A percentile compares a stretch with the other conserved stretches of the same genome.
These are phyloP conservation scores for Marmota flaviventris DNA, from an alignment of 2,113 vertebrate species.

Conservation along the genomic window DNA sequence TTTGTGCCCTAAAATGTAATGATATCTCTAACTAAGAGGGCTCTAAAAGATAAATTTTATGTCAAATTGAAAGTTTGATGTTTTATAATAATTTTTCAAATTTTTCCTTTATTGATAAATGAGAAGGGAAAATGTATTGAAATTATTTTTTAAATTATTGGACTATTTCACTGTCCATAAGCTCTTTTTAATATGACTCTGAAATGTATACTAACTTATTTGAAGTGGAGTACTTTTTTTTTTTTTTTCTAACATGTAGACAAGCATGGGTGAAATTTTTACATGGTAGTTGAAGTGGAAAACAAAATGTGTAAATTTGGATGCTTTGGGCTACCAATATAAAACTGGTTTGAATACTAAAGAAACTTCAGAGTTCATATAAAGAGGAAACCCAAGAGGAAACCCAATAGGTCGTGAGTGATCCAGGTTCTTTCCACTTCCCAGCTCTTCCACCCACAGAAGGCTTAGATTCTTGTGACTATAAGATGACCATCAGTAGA, in stretches of 20 bases:
- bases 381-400: not conserved
- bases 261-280: not conserved
- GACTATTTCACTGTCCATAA: not conserved
- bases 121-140: not conserved
- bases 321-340: not conserved
- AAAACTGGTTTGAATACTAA: not conserved
- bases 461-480: not conserved
- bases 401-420: not conserved
- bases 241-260: not conserved
- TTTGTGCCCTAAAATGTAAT: constrained; percentile 35
- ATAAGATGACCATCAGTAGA: not conserved
- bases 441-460: not conserved
- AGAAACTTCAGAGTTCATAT: not conserved
- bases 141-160: constrained; percentile 32
- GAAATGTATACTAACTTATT: not conserved
- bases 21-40: not conserved
- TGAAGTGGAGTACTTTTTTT: not conserved
- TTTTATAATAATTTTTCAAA: constrained; percentile 8
- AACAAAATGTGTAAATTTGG: not conserved
- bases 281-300: not conserved
- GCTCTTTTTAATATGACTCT: not conserved
- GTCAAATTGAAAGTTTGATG: not conserved
- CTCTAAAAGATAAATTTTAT: not conserved
- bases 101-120: constrained; percentile 28
- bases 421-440: not conserved